phyloP scores from a whole-genome alignment of 2,113 vertebrate species.

The Bos javanicus region DNA sequence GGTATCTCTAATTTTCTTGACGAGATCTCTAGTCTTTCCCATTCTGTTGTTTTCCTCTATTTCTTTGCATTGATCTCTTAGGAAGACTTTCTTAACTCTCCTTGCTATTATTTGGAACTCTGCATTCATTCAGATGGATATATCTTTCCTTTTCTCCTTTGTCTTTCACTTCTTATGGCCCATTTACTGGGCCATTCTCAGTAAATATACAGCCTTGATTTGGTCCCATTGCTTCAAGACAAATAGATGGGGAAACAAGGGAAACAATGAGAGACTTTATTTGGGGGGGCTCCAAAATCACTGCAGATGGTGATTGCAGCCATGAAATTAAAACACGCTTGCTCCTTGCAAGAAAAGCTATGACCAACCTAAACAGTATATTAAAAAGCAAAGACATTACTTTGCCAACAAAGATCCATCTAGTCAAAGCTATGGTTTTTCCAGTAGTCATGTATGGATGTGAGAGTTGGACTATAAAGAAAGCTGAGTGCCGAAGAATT shows the following conservation, averaged over 20 bases:
- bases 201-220: background rate
- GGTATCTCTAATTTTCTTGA: background rate
- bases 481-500: background rate
- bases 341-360: background rate
- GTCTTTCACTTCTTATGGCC: background rate
- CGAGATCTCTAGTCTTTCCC: background rate
- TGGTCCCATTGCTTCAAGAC: background rate
- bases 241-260: background rate
- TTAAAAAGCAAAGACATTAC: background rate
- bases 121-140: background rate
- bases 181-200: background rate
- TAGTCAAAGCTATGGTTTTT: background rate
- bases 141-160: background rate
- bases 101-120: background rate
- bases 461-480: background rate
- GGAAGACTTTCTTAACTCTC: background rate
- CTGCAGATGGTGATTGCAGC: background rate
- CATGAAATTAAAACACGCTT: background rate
- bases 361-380: background rate
- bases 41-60: background rate
- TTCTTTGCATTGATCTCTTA: background rate
- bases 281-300: background rate
- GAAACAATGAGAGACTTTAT: background rate
- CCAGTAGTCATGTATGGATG: background rate
- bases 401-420: background rate